These are phyloP conservation scores for Anhinga rufa DNA, from an alignment of 2,113 vertebrate species.

Conservation along the genomic window DNA sequence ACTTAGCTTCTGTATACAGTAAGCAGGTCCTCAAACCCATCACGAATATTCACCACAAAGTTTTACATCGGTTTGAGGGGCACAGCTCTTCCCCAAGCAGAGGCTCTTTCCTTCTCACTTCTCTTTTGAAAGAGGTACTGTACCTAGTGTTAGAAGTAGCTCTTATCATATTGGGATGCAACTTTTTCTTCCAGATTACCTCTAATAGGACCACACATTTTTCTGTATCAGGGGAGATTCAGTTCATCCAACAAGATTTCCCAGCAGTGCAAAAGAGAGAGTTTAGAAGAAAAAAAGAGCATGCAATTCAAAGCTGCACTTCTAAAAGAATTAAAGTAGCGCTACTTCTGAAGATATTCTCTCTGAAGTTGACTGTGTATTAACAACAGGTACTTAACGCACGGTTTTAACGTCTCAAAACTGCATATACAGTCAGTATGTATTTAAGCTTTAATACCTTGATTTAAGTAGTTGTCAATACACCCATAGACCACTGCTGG, in stretches of 20 bases:
- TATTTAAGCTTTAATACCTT: background rate
- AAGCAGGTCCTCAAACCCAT: background rate
- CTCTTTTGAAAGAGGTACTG: background rate
- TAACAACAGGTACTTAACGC: background rate
- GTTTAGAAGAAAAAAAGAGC: background rate
- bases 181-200: background rate
- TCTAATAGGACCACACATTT: background rate
- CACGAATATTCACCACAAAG: background rate
- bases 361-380: background rate
- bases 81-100: background rate
- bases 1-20: background rate
- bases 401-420: background rate
- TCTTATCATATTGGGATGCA: background rate
- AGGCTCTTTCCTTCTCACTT: background rate
- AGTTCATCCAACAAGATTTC: background rate
- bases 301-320: background rate
- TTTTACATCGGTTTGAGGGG: background rate
- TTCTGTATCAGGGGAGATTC: background rate
- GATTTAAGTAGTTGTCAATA: background rate
- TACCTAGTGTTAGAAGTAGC: background rate
- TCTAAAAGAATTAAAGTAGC: background rate
- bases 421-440: background rate
- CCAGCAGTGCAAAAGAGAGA: background rate
- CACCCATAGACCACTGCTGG: background rate
- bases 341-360: background rate